A percentile compares a stretch with the other conserved stretches of the same genome.
phyloP scores from a whole-genome alignment of 2,888 invertebrate species.

The Endotricha flammealis region DNA sequence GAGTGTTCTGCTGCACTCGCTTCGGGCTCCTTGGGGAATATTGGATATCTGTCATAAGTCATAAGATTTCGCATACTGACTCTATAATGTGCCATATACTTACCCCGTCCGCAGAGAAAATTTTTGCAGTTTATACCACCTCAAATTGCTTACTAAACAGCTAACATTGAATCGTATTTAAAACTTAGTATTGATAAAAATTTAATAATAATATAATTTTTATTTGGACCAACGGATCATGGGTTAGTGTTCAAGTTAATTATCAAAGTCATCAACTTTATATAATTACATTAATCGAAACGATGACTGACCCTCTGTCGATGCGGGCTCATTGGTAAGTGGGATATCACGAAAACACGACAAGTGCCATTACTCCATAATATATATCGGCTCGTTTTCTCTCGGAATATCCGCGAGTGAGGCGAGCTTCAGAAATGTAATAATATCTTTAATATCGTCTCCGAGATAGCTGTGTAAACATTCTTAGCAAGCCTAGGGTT shows the following conservation, averaged over 20 bases:
- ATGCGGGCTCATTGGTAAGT: too few species aligned
- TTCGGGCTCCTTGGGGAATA: slow-evolving; percentile 47
- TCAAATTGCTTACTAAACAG: too few species aligned
- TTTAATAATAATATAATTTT: too few species aligned
- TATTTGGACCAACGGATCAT: too few species aligned
- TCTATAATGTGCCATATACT: slow-evolving; percentile 49
- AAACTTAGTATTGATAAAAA: too few species aligned
- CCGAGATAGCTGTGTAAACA: slow-evolving; percentile 47
- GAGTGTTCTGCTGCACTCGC: slow-evolving; percentile 55
- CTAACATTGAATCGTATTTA: too few species aligned
- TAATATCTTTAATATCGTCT: slow-evolving; percentile 56
- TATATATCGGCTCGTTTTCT: slow-evolving; percentile 35
- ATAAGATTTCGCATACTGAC: slow-evolving; percentile 55
- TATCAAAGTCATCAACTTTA: too few species aligned
- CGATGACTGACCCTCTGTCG: too few species aligned
- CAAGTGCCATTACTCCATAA: slow-evolving; percentile 20
- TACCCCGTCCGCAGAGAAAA: slow-evolving; percentile 32
- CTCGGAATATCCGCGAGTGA: slow-evolving; percentile 31
- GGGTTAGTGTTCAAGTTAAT: too few species aligned
- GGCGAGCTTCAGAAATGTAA: slow-evolving; percentile 47
- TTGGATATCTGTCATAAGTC: slow-evolving; percentile 68
- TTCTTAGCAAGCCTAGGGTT: slow-evolving; percentile 37
- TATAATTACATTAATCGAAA: too few species aligned
- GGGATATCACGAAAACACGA: not conserved
- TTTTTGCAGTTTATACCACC: slow-evolving; percentile 31